Base-by-base conservation (phyloP, 2,797 vertebrate species). In the Poeciliopsis gracilis region DNA sequence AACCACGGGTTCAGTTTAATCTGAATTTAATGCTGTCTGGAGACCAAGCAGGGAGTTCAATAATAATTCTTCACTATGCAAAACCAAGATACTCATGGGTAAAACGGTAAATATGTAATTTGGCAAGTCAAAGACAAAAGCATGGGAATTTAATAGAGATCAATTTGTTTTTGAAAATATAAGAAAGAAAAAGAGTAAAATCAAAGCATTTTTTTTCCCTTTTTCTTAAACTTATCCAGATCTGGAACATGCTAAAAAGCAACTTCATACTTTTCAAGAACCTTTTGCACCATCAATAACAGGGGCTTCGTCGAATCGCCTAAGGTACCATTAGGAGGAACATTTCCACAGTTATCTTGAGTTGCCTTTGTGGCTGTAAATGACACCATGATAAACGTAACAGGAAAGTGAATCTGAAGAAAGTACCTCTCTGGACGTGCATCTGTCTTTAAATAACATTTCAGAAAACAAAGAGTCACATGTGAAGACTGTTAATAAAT, bases 401-500 rank as follows among this genome's bases (percentile, higher is more conserved):
- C 72, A 63, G 41, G 15, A 41, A 67, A 49, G 41, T 73, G 23
- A 45, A 51, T 73, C 49, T 73, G 30, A 47, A 38, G 33, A 30
- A 61, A 73, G 47, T 85, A 67, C 33, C 57, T 47, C 41, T 51
- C 82, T 73, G 61, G 20, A 20, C 30, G 49, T 45, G 74, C 61
- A 78, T 28, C 6, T 67, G 49, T 49, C 59, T 76, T 73, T 69
- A 85, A 84, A 87, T 72, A 85, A 59, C 80, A 84, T 33, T 20
- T 51, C 43, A 7, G 9, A 84, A 71, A 20, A 76, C 78, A 43
- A 25, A 5, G n/a, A 13, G 30, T 57, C 45, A 71, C 28, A 77
- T 55, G 10, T 72, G 78, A 41, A 77, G 23, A 85, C 25, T 53
- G 36, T 5, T 3, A 84, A 82, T 82, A 84, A 83, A 89, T 85